These are phyloP conservation scores for Euschistus heros DNA, from an alignment of 1,140 invertebrate genomes.

Conservation along the genomic window DNA sequence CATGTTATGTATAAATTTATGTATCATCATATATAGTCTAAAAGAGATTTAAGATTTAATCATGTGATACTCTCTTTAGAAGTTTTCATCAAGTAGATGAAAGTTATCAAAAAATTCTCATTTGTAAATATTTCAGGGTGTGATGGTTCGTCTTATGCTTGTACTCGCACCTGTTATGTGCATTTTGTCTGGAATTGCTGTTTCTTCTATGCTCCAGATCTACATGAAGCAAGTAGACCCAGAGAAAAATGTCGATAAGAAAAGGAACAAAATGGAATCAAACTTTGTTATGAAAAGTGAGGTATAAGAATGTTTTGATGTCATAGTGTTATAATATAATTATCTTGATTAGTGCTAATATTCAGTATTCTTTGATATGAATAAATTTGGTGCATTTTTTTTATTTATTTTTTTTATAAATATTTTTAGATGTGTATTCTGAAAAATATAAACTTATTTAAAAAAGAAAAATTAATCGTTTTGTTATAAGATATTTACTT, in stretches of 20 bases:
- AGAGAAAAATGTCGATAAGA: constrained; percentile 42
- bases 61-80: no score
- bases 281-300: constrained; percentile 81
- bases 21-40: no score
- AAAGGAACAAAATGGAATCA: constrained; percentile 64
- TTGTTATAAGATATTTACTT: background rate
- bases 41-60: no score
- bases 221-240: constrained; percentile 81
- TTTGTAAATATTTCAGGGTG: constrained; percentile 53
- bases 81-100: no score
- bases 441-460: no score
- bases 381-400: background rate
- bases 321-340: no score
- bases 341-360: no score
- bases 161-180: constrained; percentile 97
- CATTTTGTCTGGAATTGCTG: constrained; percentile 86
- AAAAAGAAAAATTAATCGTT: no score
- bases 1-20: no score
- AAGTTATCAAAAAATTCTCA: background rate
- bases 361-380: no score
- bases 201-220: constrained; percentile 76
- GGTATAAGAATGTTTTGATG: constrained; percentile 39
- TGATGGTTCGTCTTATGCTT: constrained; percentile 97
- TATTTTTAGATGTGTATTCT: no score
- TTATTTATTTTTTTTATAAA: background rate